Percentiles rank a stretch among this genome's conserved stretches.
These are phyloP conservation scores for Alligator sinensis DNA, from an alignment of 2,113 vertebrate genomes.

Conservation along the genomic window DNA sequence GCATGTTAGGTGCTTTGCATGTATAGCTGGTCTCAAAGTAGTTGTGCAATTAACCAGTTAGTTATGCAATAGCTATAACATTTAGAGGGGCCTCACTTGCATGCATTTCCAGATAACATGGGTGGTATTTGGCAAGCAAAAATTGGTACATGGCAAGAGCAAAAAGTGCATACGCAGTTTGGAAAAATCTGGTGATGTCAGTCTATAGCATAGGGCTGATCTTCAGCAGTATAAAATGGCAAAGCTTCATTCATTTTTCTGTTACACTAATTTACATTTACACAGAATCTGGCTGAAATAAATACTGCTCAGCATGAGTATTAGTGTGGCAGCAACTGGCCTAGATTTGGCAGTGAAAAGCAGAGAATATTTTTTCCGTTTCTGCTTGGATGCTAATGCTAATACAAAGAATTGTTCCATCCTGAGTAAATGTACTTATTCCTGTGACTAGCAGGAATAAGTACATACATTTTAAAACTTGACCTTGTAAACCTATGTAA, in stretches of 20 bases:
- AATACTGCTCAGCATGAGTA: not conserved
- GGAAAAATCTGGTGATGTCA: not conserved
- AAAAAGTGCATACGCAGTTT: not conserved
- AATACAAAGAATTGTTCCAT: not conserved
- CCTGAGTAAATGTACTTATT: not conserved
- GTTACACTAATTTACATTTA: not conserved
- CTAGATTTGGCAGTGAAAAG: not conserved
- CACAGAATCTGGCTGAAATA: too few relatives aligned
- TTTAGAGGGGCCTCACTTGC: too few relatives aligned
- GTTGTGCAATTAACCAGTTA: too few relatives aligned
- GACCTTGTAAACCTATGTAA: constrained; percentile 39
- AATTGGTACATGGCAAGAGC: not conserved
- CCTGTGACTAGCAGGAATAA: constrained; percentile 46
- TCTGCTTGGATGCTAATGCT: not conserved
- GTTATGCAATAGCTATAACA: too few relatives aligned
- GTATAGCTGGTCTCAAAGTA: too few relatives aligned
- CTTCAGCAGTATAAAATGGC: not conserved
- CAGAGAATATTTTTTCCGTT: constrained; percentile 33
- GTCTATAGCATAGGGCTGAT: not conserved
- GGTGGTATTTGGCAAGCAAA: not conserved
- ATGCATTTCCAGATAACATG: not conserved
- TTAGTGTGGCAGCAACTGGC: not conserved
- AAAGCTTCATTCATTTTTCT: not conserved
- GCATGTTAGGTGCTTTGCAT: too few relatives aligned
- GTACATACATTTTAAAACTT: constrained; percentile 40